Evolutionary conservation across 2,888 invertebrate genomes (phyloP).

Genomic region (Lymantria monacha): DNA sequence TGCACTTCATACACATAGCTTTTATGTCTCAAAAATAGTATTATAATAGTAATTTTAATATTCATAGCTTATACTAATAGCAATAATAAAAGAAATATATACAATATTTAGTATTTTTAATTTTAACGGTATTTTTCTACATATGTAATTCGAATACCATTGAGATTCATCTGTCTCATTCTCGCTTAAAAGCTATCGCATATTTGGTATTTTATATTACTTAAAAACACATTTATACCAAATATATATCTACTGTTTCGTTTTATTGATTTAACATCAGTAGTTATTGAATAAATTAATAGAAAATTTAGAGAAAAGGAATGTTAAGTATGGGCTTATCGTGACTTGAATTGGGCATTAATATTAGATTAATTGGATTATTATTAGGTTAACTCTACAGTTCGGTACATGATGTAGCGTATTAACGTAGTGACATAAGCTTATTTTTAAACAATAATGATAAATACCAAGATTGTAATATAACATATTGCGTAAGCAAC

Average conservation of each 20-base stretch:
- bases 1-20: too few species aligned
- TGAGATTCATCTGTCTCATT: conserved; percentile 14
- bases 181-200: conserved; percentile 11
- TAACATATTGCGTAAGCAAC: too few species aligned
- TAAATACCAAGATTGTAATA: too few species aligned
- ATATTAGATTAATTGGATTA: not conserved
- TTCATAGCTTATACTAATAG: too few species aligned
- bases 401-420: too few species aligned
- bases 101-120: not conserved
- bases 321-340: not conserved
- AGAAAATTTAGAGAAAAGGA: not conserved
- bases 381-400: too few species aligned
- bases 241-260: conserved; percentile 9
- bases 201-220: conserved; percentile 15
- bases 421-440: too few species aligned
- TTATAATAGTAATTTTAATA: too few species aligned
- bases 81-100: too few species aligned
- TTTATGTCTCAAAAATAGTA: too few species aligned
- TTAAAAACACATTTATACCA: conserved; percentile 12
- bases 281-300: not conserved
- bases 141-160: conserved; percentile 14
- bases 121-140: conserved; percentile 3
- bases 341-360: not conserved
- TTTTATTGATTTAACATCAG: conserved; percentile 17
- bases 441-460: too few species aligned